Evolutionary conservation across 2,113 vertebrate species (phyloP).

Genomic region (Tachysurus fulvidraco): DNA sequence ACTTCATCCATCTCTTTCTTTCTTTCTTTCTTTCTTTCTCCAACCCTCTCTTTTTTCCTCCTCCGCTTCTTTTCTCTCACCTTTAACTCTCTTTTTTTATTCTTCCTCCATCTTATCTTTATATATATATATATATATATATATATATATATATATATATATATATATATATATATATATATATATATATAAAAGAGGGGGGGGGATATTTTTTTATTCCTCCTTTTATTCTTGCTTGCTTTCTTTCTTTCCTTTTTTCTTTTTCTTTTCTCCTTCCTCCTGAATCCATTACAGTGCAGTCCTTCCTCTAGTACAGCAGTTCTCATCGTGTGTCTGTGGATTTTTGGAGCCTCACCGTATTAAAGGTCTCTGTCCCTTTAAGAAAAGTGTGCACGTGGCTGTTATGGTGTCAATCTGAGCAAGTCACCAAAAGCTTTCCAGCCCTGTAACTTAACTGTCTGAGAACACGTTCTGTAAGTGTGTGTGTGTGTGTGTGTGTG

Average conservation of each 20-base stretch:
- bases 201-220: no score
- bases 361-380: neutral
- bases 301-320: neutral
- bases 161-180: no score
- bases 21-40: neutral
- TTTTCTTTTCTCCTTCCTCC: neutral
- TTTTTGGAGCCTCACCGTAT: neutral
- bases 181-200: no score
- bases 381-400: slow-evolving; percentile 17
- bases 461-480: neutral
- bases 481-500: neutral
- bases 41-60: neutral
- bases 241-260: neutral
- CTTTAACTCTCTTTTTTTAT: neutral
- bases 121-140: no score
- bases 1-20: neutral
- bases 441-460: neutral
- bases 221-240: no score
- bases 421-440: neutral
- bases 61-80: neutral
- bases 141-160: no score
- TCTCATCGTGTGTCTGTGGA: neutral
- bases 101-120: neutral
- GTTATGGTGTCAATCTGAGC: neutral
- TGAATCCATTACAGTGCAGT: neutral